A percentile compares a stretch with the other conserved stretches of the same genome.
phyloP scores from a whole-genome alignment of 2,113 vertebrate species.

The Xenotilapia longispinis region DNA sequence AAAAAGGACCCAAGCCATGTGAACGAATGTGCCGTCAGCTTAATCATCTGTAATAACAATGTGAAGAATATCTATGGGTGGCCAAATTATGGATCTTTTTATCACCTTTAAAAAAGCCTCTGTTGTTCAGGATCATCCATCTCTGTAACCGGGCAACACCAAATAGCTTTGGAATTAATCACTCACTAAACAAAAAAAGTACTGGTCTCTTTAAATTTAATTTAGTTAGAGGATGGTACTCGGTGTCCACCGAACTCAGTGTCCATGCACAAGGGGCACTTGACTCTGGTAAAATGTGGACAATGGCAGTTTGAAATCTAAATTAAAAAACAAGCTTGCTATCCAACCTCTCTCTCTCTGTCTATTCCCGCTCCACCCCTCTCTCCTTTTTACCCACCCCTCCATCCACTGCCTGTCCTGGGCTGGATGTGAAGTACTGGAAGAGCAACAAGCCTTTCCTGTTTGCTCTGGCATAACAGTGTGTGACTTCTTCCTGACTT shows the following conservation, averaged over 20 bases:
- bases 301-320: constrained; percentile 53
- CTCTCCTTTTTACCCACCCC: neutral
- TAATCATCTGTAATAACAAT: neutral
- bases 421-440: constrained; percentile 34
- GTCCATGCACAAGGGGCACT: constrained; percentile 45
- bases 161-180: constrained; percentile 26
- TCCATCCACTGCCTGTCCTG: neutral
- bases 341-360: neutral
- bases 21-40: constrained; percentile 15
- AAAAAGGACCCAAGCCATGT: constrained; percentile 7
- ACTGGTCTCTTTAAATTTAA: constrained; percentile 38
- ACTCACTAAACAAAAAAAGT: neutral
- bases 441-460: constrained; percentile 57
- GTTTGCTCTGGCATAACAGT: constrained; percentile 57
- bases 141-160: constrained; percentile 23
- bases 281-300: constrained; percentile 52
- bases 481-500: constrained; percentile 74
- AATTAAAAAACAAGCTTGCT: constrained; percentile 58
- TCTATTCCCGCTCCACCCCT: neutral
- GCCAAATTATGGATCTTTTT: neutral
- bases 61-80: neutral
- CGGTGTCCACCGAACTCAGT: constrained; percentile 2
- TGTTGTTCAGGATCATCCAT: neutral
- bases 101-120: neutral
- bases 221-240: constrained; percentile 39